Conservation (phyloP, 2,113 vertebrate species). For the Callorhinus ursinus region DNA sequence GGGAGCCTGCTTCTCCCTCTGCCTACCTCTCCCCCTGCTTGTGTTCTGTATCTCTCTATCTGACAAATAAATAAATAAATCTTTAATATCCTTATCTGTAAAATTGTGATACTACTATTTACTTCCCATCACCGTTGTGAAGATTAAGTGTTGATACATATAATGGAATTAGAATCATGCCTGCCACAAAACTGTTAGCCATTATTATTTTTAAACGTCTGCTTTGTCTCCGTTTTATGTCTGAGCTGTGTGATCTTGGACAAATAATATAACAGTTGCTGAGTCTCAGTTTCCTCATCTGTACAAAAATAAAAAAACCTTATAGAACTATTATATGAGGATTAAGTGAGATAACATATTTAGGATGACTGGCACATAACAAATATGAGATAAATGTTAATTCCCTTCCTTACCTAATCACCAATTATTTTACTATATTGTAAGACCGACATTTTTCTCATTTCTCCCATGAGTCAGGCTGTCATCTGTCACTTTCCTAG, state of each 20-base stretch:
- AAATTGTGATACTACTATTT: not conserved
- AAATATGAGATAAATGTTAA: conserved; percentile 16
- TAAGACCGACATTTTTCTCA: conserved; percentile 14
- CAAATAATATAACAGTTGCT: not conserved
- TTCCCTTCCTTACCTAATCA: not conserved
- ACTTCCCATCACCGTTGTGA: conserved; percentile 12
- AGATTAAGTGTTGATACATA: not conserved
- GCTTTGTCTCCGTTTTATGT: not conserved
- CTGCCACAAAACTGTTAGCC: not conserved
- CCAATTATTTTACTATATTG: conserved; percentile 33
- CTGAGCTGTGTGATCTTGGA: not conserved
- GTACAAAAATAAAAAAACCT: conserved; percentile 35
- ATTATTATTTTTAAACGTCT: conserved; percentile 11
- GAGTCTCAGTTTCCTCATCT: not conserved
- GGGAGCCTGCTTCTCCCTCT: too few relatives aligned
- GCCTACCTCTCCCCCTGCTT: too few relatives aligned
- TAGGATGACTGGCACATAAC: not conserved
- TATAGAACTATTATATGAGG: not conserved
- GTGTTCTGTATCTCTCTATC: too few relatives aligned
- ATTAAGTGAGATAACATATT: conserved; percentile 27
- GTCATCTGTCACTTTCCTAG: conserved; percentile 3
- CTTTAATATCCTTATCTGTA: not conserved
- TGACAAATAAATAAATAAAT: too few relatives aligned
- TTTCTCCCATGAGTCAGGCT: conserved; percentile 27
- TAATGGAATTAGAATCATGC: conserved; percentile 2